These are phyloP conservation scores for Anguilla anguilla DNA, from an alignment of 2,797 vertebrate genomes.

Conservation along the genomic window DNA sequence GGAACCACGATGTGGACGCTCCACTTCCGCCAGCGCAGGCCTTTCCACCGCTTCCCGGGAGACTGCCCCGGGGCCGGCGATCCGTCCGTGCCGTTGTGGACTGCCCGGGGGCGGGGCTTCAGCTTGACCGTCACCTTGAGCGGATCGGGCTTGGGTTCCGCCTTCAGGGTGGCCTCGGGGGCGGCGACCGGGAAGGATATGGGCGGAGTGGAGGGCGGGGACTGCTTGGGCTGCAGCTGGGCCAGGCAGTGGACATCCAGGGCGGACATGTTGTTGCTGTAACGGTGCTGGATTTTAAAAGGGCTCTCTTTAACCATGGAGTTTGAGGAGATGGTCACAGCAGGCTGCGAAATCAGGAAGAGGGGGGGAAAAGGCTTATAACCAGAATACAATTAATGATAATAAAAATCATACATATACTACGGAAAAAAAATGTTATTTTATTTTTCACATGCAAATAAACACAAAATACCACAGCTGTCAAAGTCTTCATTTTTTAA, in stretches of 20 bases:
- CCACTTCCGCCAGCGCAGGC: conserved; percentile 93
- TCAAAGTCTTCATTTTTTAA: no score
- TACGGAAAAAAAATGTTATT: no score
- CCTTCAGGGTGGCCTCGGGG: conserved; percentile 69
- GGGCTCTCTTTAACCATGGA: conserved; percentile 62
- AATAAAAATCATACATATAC: no score
- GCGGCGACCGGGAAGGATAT: conserved; percentile 81
- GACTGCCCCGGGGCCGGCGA: conserved; percentile 33
- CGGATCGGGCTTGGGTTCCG: conserved; percentile 77
- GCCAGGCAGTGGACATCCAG: conserved; percentile 88
- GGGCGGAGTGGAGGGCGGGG: conserved; percentile 75
- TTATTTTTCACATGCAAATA: no score
- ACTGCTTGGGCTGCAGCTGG: conserved; percentile 68
- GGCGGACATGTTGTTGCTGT: conserved; percentile 89
- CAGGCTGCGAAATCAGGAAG: conserved; percentile 59
- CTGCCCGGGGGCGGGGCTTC: conserved; percentile 82
- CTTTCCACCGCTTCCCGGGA: conserved; percentile 81
- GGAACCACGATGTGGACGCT: conserved; percentile 83
- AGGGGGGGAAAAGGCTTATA: background rate
- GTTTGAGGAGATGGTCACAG: conserved; percentile 50
- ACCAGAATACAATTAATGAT: background rate
- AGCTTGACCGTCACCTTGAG: conserved; percentile 94
- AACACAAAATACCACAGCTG: no score
- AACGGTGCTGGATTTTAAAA: conserved; percentile 79
- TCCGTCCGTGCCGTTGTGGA: conserved; percentile 77